phyloP scores from a whole-genome alignment of 2,797 vertebrate genomes.

The Centroberyx gerrardi region DNA sequence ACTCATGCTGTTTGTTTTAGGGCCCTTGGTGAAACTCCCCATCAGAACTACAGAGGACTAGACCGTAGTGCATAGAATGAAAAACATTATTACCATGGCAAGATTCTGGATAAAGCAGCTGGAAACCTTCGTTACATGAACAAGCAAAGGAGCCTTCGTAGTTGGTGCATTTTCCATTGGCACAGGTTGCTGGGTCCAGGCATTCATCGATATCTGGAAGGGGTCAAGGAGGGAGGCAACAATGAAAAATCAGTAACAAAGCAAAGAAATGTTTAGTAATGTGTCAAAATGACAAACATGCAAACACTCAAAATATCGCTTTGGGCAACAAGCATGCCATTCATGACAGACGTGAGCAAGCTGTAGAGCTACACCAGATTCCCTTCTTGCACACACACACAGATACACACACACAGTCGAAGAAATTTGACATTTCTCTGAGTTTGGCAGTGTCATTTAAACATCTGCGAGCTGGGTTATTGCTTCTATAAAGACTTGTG shows the following conservation, averaged over 20 bases:
- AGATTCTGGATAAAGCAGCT: conserved; percentile 75
- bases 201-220: conserved; percentile 85
- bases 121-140: conserved; percentile 80
- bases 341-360: conserved; percentile 8
- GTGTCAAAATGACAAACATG: neutral
- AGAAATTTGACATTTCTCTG: conserved; percentile 27
- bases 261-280: neutral
- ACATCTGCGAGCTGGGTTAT: conserved; percentile 58
- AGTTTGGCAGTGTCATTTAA: conserved; percentile 44
- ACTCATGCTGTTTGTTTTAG: conserved; percentile 3
- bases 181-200: conserved; percentile 75
- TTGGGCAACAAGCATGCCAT: neutral
- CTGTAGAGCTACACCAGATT: conserved; percentile 44
- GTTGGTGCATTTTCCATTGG: conserved; percentile 85
- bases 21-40: neutral
- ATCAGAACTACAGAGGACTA: conserved; percentile 1
- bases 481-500: conserved; percentile 55
- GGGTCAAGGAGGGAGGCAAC: conserved; percentile 20
- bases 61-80: neutral
- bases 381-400: conserved; percentile 29
- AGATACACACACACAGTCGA: neutral
- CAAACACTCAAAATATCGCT: too few species aligned
- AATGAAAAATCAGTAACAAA: neutral
- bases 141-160: conserved; percentile 85
- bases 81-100: conserved; percentile 78